phyloP scores from a whole-genome alignment of 2,888 invertebrate species.

The Pemphredon lugubris region DNA sequence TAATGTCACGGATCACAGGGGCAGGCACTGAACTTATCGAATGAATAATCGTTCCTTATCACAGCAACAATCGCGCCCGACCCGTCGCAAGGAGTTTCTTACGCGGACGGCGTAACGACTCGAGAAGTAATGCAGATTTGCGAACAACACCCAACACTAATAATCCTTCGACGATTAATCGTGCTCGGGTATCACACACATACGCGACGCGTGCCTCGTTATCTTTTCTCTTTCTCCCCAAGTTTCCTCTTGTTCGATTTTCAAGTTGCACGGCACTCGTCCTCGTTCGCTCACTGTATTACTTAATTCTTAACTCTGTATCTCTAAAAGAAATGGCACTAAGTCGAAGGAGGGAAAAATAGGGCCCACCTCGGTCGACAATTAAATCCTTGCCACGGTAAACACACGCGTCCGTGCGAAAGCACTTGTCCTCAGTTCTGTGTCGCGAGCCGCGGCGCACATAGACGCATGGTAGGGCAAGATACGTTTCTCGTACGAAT shows the following conservation, averaged over 20 bases:
- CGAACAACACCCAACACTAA: constrained; percentile 52
- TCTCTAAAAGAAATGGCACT: constrained; percentile 46
- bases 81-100: constrained; percentile 48
- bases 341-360: background rate
- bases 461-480: constrained; percentile 19
- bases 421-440: constrained; percentile 27
- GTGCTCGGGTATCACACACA: constrained; percentile 41
- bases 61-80: constrained; percentile 56
- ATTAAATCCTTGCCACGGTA: constrained; percentile 25
- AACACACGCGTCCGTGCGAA: constrained; percentile 26
- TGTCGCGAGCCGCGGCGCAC: constrained; percentile 4
- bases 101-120: constrained; percentile 23
- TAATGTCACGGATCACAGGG: constrained; percentile 63
- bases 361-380: background rate
- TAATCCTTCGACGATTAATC: constrained; percentile 31
- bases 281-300: constrained; percentile 27
- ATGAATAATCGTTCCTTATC: constrained; percentile 57
- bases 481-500: constrained; percentile 15
- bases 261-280: constrained; percentile 13
- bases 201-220: constrained; percentile 19
- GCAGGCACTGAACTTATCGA: constrained; percentile 59
- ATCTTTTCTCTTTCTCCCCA: background rate
- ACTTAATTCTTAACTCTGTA: background rate
- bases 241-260: constrained; percentile 3
- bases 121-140: constrained; percentile 17